These are phyloP conservation scores for Terrapene triunguis DNA, from an alignment of 2,113 vertebrate species.

Conservation along the genomic window DNA sequence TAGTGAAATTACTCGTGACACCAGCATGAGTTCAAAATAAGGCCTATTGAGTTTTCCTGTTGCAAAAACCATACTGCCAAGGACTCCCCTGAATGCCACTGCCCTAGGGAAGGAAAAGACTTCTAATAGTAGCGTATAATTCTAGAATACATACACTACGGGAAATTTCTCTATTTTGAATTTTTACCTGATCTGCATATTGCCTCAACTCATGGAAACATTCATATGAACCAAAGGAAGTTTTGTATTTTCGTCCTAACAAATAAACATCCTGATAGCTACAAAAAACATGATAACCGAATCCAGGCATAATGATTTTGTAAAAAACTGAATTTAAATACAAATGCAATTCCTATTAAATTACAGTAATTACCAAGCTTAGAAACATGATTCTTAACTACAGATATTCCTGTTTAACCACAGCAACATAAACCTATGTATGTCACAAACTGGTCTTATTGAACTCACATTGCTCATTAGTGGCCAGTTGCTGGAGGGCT, in stretches of 20 bases:
- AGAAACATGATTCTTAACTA: not conserved
- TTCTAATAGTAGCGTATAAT: not conserved
- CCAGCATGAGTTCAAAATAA: not conserved
- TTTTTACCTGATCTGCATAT: not conserved
- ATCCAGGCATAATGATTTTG: not conserved
- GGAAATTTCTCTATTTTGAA: not conserved
- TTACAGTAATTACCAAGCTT: not conserved
- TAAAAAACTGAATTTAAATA: not conserved
- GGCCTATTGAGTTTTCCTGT: not conserved
- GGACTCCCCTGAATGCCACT: not conserved
- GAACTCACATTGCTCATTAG: conserved; percentile 1
- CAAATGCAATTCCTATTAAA: not conserved
- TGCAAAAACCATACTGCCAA: not conserved
- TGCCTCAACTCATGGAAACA: not conserved
- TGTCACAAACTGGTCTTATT: conserved; percentile 4
- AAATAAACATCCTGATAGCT: not conserved
- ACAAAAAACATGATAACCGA: not conserved
- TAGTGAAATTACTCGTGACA: not conserved
- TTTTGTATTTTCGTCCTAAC: not conserved
- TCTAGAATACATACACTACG: not conserved
- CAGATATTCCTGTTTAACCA: not conserved
- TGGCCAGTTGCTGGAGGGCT: not conserved
- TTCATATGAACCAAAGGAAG: not conserved
- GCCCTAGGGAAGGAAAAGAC: not conserved
- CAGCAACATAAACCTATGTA: not conserved